phyloP scores from a whole-genome alignment of 37 sponge, comb jelly and placozoan genomes.

The Axinella damicornis region DNA sequence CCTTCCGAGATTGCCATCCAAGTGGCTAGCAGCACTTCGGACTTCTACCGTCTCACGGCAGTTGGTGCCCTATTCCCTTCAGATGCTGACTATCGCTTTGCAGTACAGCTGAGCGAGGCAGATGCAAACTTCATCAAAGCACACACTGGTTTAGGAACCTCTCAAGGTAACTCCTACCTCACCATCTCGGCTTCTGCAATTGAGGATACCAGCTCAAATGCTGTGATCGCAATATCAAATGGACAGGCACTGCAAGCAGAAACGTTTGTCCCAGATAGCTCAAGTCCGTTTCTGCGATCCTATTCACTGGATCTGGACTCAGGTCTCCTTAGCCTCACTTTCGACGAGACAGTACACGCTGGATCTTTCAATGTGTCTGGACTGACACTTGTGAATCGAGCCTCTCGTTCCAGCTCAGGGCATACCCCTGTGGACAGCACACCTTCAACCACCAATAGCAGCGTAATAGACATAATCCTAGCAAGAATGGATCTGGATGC shows the following conservation, averaged over 20 bases:
- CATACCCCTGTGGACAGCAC: constrained; percentile 45
- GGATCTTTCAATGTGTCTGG: constrained; percentile 49
- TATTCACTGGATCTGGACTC: constrained; percentile 79
- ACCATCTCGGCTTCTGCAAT: constrained; percentile 57
- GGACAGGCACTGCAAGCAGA: constrained; percentile 43
- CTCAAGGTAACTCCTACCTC: constrained; percentile 63
- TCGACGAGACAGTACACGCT: constrained; percentile 81
- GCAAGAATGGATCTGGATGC: constrained; percentile 67
- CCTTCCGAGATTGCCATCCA: constrained; percentile 52
- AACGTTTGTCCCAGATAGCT: constrained; percentile 36
- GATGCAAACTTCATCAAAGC: constrained; percentile 84
- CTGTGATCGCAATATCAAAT: constrained; percentile 49
- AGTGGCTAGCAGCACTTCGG: constrained; percentile 8
- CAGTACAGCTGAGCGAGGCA: constrained; percentile 45
- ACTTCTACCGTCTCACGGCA: constrained; percentile 52
- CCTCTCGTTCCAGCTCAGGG: background rate
- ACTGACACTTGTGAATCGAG: constrained; percentile 64
- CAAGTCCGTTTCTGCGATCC: constrained; percentile 45
- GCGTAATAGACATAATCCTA: constrained; percentile 56
- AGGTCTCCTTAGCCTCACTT: constrained; percentile 64
- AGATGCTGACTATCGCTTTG: constrained; percentile 74
- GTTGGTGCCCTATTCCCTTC: constrained; percentile 55
- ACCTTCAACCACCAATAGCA: constrained; percentile 44
- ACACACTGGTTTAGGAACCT: constrained; percentile 58
- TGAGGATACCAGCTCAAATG: constrained; percentile 72